Evolutionary conservation across 2,797 vertebrate genomes (phyloP), one percentile per base, ranked within the genome.

Genomic region (Menidia menidia): DNA sequence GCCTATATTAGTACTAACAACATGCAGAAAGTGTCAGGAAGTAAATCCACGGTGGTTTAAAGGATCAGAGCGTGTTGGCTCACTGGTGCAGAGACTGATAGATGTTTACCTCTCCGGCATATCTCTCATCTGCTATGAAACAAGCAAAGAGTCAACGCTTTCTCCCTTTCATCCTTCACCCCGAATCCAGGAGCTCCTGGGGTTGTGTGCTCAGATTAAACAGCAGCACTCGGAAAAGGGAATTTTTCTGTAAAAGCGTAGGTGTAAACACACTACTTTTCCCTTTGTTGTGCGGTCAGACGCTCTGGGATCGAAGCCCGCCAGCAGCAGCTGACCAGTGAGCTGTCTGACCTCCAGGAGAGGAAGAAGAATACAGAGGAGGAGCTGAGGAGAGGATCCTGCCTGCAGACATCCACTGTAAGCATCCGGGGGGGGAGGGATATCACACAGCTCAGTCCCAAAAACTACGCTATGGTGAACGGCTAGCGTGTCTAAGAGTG

Each of bases 241-340:
- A 11, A n/a, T n/a, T 18, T 19, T 42, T 30, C 32, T 67, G 39
- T 35, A 41, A 41, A 39, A 51, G 60, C 6, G 14, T 30, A 39
- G n/a, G 2, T 45, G 43, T 25, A 25, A 25, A 45, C 6, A 19
- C 4, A 48, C 10, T 42, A 8, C 18, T 50, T 15, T 13, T 55
- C 32, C 31, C 0, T 68, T 11, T 74, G 5, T 81, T 80, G 43
- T 83, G 51, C 69, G 62, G 1, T 80, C 78, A 93, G 92, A 71
- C 85, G 90, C 18, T 47, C 57, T 50, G 80, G 81, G 31, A 76
- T 92, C 11, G 35, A 77, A 57, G 68, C 59, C 13, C 80, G 77
- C n/a, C 88, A 45, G 60, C 84, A 83, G 68, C 81, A 67, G 51
- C 64, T 93, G 68, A 76, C 52, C 67, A 14, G 68, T 58, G 88